Percentiles rank a stretch among this genome's conserved stretches.
Conservation (phyloP, 37 sponge, comb jelly and placozoan genomes). For the Halichondria panicea region DNA sequence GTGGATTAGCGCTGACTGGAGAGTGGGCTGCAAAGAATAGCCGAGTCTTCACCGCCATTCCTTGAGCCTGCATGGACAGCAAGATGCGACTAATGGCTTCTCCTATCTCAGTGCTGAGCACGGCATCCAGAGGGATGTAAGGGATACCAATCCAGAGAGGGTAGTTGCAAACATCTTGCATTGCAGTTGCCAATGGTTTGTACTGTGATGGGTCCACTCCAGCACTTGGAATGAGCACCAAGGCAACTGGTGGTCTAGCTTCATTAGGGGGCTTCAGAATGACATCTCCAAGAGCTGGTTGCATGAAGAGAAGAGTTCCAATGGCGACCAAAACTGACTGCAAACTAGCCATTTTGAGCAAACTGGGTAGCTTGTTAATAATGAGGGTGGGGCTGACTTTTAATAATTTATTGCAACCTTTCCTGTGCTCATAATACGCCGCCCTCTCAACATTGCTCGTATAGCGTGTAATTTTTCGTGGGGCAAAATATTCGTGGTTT, state of each 20-base stretch:
- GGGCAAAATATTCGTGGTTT: too few relatives aligned
- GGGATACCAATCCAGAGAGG: constrained; percentile 85
- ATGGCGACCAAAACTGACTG: neutral
- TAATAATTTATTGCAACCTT: too few relatives aligned
- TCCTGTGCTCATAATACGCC: too few relatives aligned
- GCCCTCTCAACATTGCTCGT: too few relatives aligned
- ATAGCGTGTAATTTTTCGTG: too few relatives aligned
- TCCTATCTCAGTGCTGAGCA: constrained; percentile 28
- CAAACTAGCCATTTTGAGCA: neutral
- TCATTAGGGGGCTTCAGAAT: constrained; percentile 47
- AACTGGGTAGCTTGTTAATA: too few relatives aligned
- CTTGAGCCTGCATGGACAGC: constrained; percentile 14
- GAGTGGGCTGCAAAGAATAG: constrained; percentile 72
- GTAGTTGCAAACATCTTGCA: constrained; percentile 43
- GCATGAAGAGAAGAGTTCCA: neutral
- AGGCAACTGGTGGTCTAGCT: constrained; percentile 23
- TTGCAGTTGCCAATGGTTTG: constrained; percentile 43
- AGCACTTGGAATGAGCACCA: constrained; percentile 70
- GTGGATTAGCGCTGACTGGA: constrained; percentile 51
- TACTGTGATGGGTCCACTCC: constrained; percentile 58
- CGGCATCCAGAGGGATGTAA: constrained; percentile 26
- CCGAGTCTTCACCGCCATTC: constrained; percentile 32
- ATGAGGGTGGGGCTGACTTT: too few relatives aligned
- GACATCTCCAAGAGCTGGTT: constrained; percentile 22
- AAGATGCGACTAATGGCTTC: constrained; percentile 41